phyloP scores from a whole-genome alignment of 2,888 invertebrate genomes.

The Dichetophora obliterata region DNA sequence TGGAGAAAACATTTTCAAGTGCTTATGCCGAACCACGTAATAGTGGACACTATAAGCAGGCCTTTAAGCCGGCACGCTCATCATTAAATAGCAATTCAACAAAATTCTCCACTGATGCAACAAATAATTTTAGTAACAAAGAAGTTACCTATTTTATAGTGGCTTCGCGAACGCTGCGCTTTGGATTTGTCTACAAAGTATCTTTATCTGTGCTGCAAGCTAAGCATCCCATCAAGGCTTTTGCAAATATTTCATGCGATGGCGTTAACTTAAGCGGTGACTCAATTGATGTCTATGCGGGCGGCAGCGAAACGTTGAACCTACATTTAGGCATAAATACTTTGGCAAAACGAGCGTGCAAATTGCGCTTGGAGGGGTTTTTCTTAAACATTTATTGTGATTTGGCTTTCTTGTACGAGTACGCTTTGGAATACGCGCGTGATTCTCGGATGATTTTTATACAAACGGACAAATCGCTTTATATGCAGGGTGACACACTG shows the following conservation, averaged over 20 bases:
- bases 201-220: conserved; percentile 84
- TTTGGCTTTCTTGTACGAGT: conserved; percentile 88
- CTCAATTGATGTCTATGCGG: conserved; percentile 81
- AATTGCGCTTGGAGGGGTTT: conserved; percentile 82
- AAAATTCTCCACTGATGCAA: neutral
- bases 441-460: conserved; percentile 93
- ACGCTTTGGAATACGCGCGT: conserved; percentile 82
- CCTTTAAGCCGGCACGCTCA: neutral
- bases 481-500: conserved; percentile 90
- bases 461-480: conserved; percentile 91
- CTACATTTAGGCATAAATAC: conserved; percentile 87
- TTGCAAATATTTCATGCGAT: conserved; percentile 87
- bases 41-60: neutral
- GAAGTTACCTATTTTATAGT: conserved; percentile 84
- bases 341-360: conserved; percentile 80
- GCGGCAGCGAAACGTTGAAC: conserved; percentile 86
- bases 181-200: conserved; percentile 88
- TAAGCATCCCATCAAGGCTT: conserved; percentile 81
- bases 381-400: conserved; percentile 78
- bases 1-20: conserved; percentile 1
- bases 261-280: conserved; percentile 87
- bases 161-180: conserved; percentile 87
- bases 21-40: conserved; percentile 15
- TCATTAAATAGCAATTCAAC: too few species aligned
- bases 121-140: conserved; percentile 24